Base-by-base conservation (phyloP, 1,140 invertebrate genomes). In the Drosophila littoralis region DNA sequence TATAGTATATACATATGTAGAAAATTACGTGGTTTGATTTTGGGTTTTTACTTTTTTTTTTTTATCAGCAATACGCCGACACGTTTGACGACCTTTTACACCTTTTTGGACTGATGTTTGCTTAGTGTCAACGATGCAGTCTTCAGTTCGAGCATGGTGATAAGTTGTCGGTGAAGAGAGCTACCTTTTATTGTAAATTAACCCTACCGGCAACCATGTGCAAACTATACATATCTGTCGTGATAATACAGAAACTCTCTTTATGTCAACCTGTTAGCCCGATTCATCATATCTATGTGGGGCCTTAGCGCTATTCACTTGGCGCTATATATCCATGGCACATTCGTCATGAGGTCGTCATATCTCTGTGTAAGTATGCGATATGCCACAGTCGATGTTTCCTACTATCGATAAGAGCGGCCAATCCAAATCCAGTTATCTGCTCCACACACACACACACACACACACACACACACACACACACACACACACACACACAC, bases 391-490 rank as follows among this genome's bases (percentile, higher is more conserved):
- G 48, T 75, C 58, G 45, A 68, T 45, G 66, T 64, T 75, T 63
- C 17, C 55, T 32, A 58, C 60, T 89, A 89, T 89, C 75, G 85
- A 84, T 83, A 89, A 84, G 72, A 80, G 75, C 61, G 72, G 48
- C 70, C 84, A 84, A 89, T 89, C 80, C 80, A 89, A 84, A 89
- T 89, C 84, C 84, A 75, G 77, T 63, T 89, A 89, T 89, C 77
- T 89, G 59, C 43, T 58, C 38, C 52, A 15, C 52, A 71, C 80
- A 69, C 83, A 77, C 63, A 77, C 79, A 50, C 22, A 59, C 48
- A 55, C 77, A 69, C 38, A 64, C 45, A 51, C 64, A 38, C 66
- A 58, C 12, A 59, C 33, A 46, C 42, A 64, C 45, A 51, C 64
- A 38, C 66, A 58, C 12, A 59, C 33, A 46, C 52, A 15, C 52